A percentile compares a stretch with the other conserved stretches of the same genome.
Evolutionary conservation across 2,888 invertebrate genomes (phyloP).

Genomic region (Caenorhabditis sp.): DNA sequence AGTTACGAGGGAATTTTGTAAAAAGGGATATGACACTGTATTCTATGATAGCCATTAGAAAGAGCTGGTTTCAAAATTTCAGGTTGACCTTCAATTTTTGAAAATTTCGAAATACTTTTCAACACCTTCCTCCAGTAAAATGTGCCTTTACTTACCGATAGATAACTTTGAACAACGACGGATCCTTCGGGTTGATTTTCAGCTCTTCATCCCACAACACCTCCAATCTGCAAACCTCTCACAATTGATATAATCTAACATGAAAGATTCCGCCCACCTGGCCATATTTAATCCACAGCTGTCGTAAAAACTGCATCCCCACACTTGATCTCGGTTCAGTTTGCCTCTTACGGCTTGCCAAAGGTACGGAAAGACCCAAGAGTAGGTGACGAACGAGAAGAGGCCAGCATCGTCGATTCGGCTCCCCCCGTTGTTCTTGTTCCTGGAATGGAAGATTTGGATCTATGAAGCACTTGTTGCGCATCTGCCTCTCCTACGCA

Average conservation of each 20-base stretch:
- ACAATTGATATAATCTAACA: background rate
- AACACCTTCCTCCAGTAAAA: too few relatives aligned
- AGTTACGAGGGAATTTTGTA: background rate
- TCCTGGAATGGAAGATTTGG: conserved; percentile 15
- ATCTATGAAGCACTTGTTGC: background rate
- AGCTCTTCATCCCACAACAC: conserved; percentile 84
- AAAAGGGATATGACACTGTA: background rate
- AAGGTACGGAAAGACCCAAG: conserved; percentile 84
- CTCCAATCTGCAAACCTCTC: conserved; percentile 81
- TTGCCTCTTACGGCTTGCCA: conserved; percentile 81
- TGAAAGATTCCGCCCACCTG: conserved; percentile 77
- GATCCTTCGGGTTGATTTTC: conserved; percentile 71
- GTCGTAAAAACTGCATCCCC: conserved; percentile 83
- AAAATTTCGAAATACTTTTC: too few relatives aligned
- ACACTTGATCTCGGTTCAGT: conserved; percentile 77
- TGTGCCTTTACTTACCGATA: conserved; percentile 46
- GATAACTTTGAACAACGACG: conserved; percentile 76
- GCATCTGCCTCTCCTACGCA: background rate
- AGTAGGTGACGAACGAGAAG: conserved; percentile 84
- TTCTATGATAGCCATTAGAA: too few relatives aligned
- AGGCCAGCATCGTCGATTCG: conserved; percentile 83
- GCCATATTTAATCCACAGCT: conserved; percentile 83
- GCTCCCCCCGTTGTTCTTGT: conserved; percentile 71
- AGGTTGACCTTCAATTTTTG: too few relatives aligned
- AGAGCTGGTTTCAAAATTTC: too few relatives aligned